Evolutionary conservation across 2,797 vertebrate species (phyloP), one percentile per base, ranked within the genome.

Genomic region (Sebastes steindachneri): DNA sequence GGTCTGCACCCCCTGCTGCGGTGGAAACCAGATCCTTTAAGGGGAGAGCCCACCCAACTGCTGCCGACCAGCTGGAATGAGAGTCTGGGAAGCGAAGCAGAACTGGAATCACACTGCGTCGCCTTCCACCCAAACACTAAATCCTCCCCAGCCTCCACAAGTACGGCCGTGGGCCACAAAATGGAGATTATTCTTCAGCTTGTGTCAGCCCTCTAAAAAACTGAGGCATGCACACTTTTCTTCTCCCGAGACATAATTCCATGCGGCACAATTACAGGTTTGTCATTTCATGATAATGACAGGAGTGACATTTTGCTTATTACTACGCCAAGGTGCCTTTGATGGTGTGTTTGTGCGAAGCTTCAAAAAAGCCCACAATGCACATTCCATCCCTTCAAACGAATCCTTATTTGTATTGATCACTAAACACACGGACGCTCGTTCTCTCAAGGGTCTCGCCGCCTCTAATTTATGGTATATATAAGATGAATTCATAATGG

Each of bases 11-110:
- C 77, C 89, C 82, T 86, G 88, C 91, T 90, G 88, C 84, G 78
- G 82, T 90, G 87, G 93, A 94, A 95, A 95, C 91, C 71, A 88
- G 92, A 95, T 92, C 91, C 83, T 82, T 85, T 88, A 89, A 93
- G 84, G 91, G 88, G 84, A 85, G 84, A 92, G 93, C 92, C 92
- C 92, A 94, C 92, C 94, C 93, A 93, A 90, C 88, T 92, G 90
- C 92, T 87, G 88, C 88, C 90, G 93, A 90, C 92, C 86, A 87
- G 88, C 90, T 91, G 88, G 83, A 90, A 92, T 68, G 82, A 90
- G 84, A 86, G 85, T 85, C 84, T 91, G 90, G 86, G 92, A 91
- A 89, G 80, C 68, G 87, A 91, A 89, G 87, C 77, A 81, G 78
- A 83, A 66, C 86, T 69, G 79, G 68, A 88, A 64, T 91, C 86